Evolutionary conservation across 2,113 vertebrate species (phyloP), one percentile per base, ranked within the genome.

Genomic region (Stigmatopora argus): DNA sequence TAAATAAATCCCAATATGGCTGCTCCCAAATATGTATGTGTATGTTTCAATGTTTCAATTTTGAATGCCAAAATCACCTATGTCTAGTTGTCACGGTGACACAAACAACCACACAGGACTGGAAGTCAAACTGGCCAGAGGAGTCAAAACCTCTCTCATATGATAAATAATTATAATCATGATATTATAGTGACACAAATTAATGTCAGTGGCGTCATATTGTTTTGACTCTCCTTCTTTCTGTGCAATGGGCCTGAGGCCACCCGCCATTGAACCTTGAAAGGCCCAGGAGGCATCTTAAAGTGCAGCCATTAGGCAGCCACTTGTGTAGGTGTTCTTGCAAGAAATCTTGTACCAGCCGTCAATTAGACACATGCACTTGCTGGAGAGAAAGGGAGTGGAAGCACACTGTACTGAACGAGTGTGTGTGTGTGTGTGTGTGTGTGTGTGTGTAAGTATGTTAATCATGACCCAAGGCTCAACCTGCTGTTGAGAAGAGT

Each of bases 261-360:
- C 26, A 31, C 26, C 26, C 18, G 23, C 63, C 21, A 0, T 56
- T 68, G 18, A 41, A 14, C 31, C 72, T 18, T 7, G 4, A 19
- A 18, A 65, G 70, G 72, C 85, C 83, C 76, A 57, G 7, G 26
- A 80, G 82, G 83, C 80, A 67, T 85, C 85, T 86, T 82, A 55
- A 85, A 86, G 84, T 45, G 80, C 82, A 70, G 69, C 78, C 78
- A 88, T 89, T 88, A 88, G 58, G 74, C 81, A 26, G 66, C 64
- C 80, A 67, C 79, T 83, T 70, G 71, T 75, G 85, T 78, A 83
- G 82, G 83, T 89, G 86, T 85, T 86, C 87, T 87, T 85, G 86
- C 86, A 89, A 83, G 86, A 88, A 87, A 88, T 89, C 81, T 85
- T 89, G 83, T 86, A 88, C 87, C 87, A 85, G 86, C 86, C 82